A percentile compares a stretch with the other conserved stretches of the same genome.
These are phyloP conservation scores for Salmo trutta DNA, from an alignment of 2,797 vertebrate genomes.

Conservation along the genomic window DNA sequence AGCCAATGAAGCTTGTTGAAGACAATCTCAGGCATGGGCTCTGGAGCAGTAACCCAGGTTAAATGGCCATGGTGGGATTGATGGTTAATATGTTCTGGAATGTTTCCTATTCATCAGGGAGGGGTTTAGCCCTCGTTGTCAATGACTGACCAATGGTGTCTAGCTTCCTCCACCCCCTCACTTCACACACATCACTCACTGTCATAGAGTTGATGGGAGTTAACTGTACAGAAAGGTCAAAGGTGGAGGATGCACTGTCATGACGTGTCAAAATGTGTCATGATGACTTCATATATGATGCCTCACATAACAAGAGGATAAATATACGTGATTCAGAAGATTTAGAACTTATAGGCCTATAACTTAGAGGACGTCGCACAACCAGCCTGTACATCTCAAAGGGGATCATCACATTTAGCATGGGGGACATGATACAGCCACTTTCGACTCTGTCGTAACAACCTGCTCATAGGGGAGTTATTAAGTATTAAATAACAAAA, in stretches of 20 bases:
- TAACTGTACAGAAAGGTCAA: neutral
- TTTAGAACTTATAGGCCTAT: neutral
- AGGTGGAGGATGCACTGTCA: slow-evolving; percentile 9
- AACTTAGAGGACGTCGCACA: neutral
- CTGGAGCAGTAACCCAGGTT: no score
- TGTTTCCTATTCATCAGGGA: slow-evolving; percentile 68
- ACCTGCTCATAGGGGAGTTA: neutral
- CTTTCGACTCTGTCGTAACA: neutral
- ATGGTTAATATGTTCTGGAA: slow-evolving; percentile 67
- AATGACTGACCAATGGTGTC: slow-evolving; percentile 55
- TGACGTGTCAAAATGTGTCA: neutral
- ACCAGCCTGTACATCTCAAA: neutral
- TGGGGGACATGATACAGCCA: neutral
- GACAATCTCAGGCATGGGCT: no score
- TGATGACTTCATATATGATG: slow-evolving; percentile 18
- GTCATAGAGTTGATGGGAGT: slow-evolving; percentile 5
- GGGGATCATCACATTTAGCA: neutral
- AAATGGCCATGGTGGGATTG: slow-evolving; percentile 49
- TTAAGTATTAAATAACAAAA: neutral
- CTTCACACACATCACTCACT: slow-evolving; percentile 37
- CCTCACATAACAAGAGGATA: slow-evolving; percentile 13
- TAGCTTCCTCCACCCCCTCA: slow-evolving; percentile 28
- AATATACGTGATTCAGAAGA: no score
- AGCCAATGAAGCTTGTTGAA: slow-evolving; percentile 8
- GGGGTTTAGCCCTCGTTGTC: slow-evolving; percentile 63